Conservation (phyloP, 1,140 invertebrate species). For the Spodoptera frugiperda region DNA sequence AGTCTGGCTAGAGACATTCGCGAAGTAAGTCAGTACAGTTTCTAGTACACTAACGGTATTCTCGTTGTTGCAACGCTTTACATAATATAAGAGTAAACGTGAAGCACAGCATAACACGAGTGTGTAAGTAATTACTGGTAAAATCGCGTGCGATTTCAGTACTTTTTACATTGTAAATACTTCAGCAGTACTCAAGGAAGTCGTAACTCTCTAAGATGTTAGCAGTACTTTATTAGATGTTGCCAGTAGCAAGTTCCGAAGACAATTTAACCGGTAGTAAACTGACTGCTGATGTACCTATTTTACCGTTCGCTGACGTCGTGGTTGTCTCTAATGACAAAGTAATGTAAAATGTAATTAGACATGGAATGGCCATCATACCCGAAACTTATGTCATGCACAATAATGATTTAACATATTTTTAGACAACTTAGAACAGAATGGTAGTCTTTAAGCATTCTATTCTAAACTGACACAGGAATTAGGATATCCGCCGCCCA, state of each 20-base stretch:
- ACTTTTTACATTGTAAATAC: slow-evolving; percentile 20
- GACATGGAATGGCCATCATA: too few relatives aligned
- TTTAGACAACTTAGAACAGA: not conserved
- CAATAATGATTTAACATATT: too few relatives aligned
- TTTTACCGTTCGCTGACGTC: not conserved
- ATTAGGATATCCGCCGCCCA: slow-evolving; percentile 67
- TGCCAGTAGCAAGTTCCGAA: not conserved
- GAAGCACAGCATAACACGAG: slow-evolving; percentile 4
- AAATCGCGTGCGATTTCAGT: slow-evolving; percentile 27
- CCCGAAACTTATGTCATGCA: too few relatives aligned
- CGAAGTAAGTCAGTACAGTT: slow-evolving; percentile 28
- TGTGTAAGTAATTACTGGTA: slow-evolving; percentile 24
- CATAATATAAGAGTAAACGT: slow-evolving; percentile 59
- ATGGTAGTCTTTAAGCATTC: slow-evolving; percentile 23
- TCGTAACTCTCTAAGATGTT: slow-evolving; percentile 9
- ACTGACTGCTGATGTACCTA: not conserved
- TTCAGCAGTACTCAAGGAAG: slow-evolving; percentile 9
- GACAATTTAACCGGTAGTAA: slow-evolving; percentile 11
- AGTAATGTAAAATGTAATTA: not conserved
- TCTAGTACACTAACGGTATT: slow-evolving; percentile 44
- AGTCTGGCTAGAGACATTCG: slow-evolving; percentile 10
- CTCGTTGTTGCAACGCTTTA: slow-evolving; percentile 54
- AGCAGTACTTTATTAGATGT: not conserved
- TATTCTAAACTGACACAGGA: slow-evolving; percentile 50
- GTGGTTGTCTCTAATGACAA: not conserved